phyloP scores from a whole-genome alignment of 2,113 vertebrate genomes.

The Zosterops japonicus region DNA sequence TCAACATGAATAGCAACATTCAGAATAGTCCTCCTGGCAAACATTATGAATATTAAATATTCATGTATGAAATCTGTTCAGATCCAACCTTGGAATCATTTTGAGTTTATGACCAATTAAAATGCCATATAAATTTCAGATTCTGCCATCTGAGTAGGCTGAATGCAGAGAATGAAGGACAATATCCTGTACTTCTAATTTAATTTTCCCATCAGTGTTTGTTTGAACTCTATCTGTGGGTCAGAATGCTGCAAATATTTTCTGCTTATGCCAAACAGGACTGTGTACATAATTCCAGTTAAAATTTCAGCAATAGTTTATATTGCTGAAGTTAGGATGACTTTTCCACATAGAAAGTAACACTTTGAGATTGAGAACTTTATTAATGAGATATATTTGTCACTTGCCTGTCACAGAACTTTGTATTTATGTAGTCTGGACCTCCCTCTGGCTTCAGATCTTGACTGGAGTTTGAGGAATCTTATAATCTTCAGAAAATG shows the following conservation, averaged over 20 bases:
- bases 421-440: not conserved
- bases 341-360: not conserved
- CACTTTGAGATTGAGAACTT: not conserved
- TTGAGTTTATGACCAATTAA: constrained; percentile 28
- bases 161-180: constrained; percentile 65
- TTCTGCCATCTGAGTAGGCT: constrained; percentile 43
- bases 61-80: constrained; percentile 22
- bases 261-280: not conserved
- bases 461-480: constrained; percentile 19
- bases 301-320: constrained; percentile 4
- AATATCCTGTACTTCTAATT: constrained; percentile 65
- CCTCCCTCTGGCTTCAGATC: not conserved
- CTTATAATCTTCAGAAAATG: constrained; percentile 48
- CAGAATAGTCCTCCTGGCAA: not conserved
- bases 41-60: not conserved
- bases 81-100: constrained; percentile 1
- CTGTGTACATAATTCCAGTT: not conserved
- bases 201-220: constrained; percentile 57
- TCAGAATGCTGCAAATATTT: constrained; percentile 53
- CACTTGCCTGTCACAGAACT: not conserved
- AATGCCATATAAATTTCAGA: constrained; percentile 51
- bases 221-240: constrained; percentile 54
- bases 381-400: not conserved
- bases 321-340: not conserved
- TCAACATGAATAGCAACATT: not conserved